Base-by-base conservation (phyloP, 2,113 vertebrate genomes). In the Antigone vipio region DNA sequence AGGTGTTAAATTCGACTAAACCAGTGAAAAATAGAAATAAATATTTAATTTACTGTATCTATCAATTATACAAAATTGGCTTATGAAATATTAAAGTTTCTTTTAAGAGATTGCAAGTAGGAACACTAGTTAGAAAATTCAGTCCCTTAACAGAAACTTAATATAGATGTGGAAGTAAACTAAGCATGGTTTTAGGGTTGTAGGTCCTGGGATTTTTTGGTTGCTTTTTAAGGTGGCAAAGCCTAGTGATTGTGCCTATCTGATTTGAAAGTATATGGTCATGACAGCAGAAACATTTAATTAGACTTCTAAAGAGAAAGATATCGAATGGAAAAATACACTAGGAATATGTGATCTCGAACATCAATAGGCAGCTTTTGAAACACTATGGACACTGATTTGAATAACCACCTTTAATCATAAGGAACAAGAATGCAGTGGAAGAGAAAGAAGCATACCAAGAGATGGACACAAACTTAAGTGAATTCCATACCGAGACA, bases 21-120 rank as follows among this genome's bases (percentile, higher is more conserved):
- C 30, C 35, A 69, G 89, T 87, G 84, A 85, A 92, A 97, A 94
- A 92, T 88, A 92, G 71, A 88, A 97, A 89, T 93, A 93, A 96
- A 96, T 96, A 96, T 96, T 96, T 96, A 92, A 95, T 95, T 95
- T 96, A 89, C 62, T 89, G 15, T 93, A 76, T 83, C 80, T 93
- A 94, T 96, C 93, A 95, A 95, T 95, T 97, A 92, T 76, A 92
- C 83, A 89, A 91, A 97, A 95, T 91, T 92, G 69, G 66, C 84
- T 95, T 73, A 92, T 97, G 91, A 97, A 97, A 97, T 95, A 91
- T 92, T 97, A 80, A 96, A 89, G 63, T 79, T 22, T 78, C 81
- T 94, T 92, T 95, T 94, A 94, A 96, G 67, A 85, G 81, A 52
- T 9, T 90, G 62, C 42, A 89, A 92, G 84, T 53, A 92, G 66